Evolutionary conservation across 2,113 vertebrate genomes (phyloP).

Genomic region (Alosa alosa): DNA sequence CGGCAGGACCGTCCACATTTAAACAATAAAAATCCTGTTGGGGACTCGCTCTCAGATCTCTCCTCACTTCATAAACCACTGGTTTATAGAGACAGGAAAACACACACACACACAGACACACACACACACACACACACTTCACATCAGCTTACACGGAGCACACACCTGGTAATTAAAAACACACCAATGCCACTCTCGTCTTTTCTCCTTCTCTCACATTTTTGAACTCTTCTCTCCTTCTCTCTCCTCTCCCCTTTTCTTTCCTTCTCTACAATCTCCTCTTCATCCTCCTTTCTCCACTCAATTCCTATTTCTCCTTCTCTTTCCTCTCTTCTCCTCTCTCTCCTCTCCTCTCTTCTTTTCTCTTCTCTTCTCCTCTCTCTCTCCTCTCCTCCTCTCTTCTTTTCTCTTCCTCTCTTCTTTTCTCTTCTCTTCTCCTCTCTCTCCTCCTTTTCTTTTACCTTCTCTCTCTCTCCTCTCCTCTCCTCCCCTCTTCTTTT

Average conservation of each 20-base stretch:
- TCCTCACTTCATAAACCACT: slow-evolving; percentile 99
- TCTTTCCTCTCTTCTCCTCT: background rate
- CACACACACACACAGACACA: slow-evolving; percentile 35
- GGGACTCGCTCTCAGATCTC: slow-evolving; percentile 95
- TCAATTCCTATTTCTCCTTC: slow-evolving; percentile 27
- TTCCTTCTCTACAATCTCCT: background rate
- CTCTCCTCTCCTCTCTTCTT: background rate
- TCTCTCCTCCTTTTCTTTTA: background rate
- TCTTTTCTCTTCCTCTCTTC: background rate
- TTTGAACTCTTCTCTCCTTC: background rate
- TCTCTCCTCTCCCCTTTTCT: slow-evolving; percentile 36
- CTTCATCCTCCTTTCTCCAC: slow-evolving; percentile 1
- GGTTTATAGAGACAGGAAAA: slow-evolving; percentile 79
- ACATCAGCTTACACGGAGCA: slow-evolving; percentile 84
- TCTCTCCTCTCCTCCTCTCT: background rate
- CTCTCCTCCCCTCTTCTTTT: background rate
- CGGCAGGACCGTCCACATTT: slow-evolving; percentile 84
- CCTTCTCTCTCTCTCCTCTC: background rate
- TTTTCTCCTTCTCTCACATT: slow-evolving; percentile 65
- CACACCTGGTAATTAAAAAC: slow-evolving; percentile 99
- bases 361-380: background rate
- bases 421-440: background rate
- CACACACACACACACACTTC: background rate
- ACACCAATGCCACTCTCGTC: slow-evolving; percentile 55
- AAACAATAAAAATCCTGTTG: slow-evolving; percentile 98